These are phyloP conservation scores for Oryzias melastigma DNA, from an alignment of 2,113 vertebrate genomes.

Conservation along the genomic window DNA sequence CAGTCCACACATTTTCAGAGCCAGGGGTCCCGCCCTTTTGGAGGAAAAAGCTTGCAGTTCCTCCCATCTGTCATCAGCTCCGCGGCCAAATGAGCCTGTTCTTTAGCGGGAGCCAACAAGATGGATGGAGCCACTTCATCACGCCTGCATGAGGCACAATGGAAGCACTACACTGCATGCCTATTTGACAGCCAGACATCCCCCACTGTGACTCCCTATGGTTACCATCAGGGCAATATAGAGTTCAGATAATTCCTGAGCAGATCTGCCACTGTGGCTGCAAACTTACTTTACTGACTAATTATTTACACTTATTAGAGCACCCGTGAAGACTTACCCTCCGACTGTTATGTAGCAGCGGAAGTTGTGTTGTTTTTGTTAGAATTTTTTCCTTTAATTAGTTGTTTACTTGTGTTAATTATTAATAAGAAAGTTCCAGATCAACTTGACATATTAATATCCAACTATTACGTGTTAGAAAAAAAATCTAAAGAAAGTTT, in stretches of 20 bases:
- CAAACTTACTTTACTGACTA: conserved; percentile 25
- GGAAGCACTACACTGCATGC: conserved; percentile 41
- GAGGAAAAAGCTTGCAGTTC: conserved; percentile 40
- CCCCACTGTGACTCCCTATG: conserved; percentile 41
- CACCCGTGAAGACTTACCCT: conserved; percentile 11
- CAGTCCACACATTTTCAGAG: conserved; percentile 35
- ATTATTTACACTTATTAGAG: conserved; percentile 27
- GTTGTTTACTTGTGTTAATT: not conserved
- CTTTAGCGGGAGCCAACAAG: conserved; percentile 59
- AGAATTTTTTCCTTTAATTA: not conserved
- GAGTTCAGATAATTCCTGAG: conserved; percentile 51
- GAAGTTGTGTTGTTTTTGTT: not conserved
- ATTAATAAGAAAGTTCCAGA: too few relatives aligned
- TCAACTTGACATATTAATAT: too few relatives aligned
- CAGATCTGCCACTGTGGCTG: conserved; percentile 18
- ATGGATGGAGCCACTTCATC: conserved; percentile 66
- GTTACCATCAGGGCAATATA: conserved; percentile 45
- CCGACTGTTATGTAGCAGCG: not conserved
- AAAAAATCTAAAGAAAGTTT: too few relatives aligned
- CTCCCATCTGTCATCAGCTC: conserved; percentile 63
- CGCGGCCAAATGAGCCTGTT: conserved; percentile 51
- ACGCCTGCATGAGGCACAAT: conserved; percentile 34
- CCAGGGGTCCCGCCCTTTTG: conserved; percentile 56
- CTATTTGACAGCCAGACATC: conserved; percentile 53
- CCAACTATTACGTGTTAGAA: too few relatives aligned